phyloP scores from a whole-genome alignment of 2,113 vertebrate genomes.

The Paraplagusia blochii region DNA sequence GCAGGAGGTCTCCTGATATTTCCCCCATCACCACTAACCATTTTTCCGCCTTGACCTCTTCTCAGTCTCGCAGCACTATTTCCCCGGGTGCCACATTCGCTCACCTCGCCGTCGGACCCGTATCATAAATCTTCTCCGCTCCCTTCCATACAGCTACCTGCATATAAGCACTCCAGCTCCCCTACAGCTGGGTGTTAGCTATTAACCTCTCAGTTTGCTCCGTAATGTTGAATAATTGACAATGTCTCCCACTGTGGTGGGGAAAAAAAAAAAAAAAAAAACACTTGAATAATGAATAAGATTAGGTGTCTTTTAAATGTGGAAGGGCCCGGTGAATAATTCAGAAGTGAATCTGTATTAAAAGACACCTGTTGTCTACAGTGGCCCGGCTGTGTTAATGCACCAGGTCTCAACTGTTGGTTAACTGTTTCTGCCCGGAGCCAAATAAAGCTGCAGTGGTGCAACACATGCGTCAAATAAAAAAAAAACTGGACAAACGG shows the following conservation, averaged over 20 bases:
- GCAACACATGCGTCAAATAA: background rate
- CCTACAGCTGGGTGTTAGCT: conserved; percentile 51
- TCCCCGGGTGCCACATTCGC: conserved; percentile 49
- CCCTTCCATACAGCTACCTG: conserved; percentile 31
- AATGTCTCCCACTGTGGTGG: conserved; percentile 54
- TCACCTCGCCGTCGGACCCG: conserved; percentile 53
- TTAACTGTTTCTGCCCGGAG: conserved; percentile 2
- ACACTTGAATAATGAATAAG: conserved; percentile 72
- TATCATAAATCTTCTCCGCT: conserved; percentile 66
- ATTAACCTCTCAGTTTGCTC: conserved; percentile 75
- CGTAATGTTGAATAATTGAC: conserved; percentile 80
- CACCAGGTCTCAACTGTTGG: conserved; percentile 5
- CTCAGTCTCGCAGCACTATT: conserved; percentile 48
- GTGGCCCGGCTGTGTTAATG: conserved; percentile 21
- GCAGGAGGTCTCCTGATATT: conserved; percentile 20
- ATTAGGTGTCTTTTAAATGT: conserved; percentile 67
- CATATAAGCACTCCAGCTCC: conserved; percentile 50
- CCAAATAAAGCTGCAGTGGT: conserved; percentile 8
- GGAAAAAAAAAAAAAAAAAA: conserved; percentile 64
- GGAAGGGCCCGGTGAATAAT: conserved; percentile 73
- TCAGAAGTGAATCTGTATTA: conserved; percentile 69
- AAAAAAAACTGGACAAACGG: conserved; percentile 1
- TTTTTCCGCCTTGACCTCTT: conserved; percentile 28
- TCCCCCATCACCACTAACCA: conserved; percentile 34
- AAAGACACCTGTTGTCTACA: conserved; percentile 71